These are phyloP conservation scores for Drosophila setosimentum DNA, from an alignment of 2,888 invertebrate genomes.

Conservation along the genomic window DNA sequence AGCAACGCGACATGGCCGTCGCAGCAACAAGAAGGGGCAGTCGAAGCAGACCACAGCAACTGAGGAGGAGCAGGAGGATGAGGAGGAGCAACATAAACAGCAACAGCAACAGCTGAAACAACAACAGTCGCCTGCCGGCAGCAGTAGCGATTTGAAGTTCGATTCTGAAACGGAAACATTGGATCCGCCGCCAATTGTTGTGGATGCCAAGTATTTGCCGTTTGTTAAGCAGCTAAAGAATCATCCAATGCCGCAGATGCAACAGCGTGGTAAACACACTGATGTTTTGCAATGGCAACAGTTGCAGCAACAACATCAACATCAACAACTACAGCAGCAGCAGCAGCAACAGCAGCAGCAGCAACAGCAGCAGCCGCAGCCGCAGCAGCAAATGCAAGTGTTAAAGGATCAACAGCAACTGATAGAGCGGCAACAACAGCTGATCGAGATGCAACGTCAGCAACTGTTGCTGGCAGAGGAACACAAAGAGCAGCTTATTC, in stretches of 20 bases:
- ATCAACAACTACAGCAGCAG: neutral
- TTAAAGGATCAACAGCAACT: conserved; percentile 11
- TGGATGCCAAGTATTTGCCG: conserved; percentile 52
- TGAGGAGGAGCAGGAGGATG: neutral
- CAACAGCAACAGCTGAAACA: conserved; percentile 1
- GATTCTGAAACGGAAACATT: neutral
- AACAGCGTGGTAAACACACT: neutral
- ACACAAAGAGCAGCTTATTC: neutral
- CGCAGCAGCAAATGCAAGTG: conserved; percentile 8
- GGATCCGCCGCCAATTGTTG: conserved; percentile 51
- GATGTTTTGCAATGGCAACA: neutral
- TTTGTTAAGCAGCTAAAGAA: conserved; percentile 44
- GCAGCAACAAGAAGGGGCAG: conserved; percentile 20
- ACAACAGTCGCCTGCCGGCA: neutral
- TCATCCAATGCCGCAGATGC: conserved; percentile 35
- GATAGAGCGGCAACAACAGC: conserved; percentile 16
- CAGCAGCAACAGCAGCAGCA: neutral
- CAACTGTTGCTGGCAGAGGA: conserved; percentile 14
- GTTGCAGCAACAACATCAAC: conserved; percentile 2
- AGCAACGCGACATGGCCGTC: conserved; percentile 21
- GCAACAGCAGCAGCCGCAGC: neutral
- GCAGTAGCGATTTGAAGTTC: conserved; percentile 2
- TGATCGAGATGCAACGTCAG: conserved; percentile 14
- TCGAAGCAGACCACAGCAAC: conserved; percentile 1
- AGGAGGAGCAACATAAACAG: neutral